Conservation (phyloP, 2,113 vertebrate species). For the Lipotes vexillifer region DNA sequence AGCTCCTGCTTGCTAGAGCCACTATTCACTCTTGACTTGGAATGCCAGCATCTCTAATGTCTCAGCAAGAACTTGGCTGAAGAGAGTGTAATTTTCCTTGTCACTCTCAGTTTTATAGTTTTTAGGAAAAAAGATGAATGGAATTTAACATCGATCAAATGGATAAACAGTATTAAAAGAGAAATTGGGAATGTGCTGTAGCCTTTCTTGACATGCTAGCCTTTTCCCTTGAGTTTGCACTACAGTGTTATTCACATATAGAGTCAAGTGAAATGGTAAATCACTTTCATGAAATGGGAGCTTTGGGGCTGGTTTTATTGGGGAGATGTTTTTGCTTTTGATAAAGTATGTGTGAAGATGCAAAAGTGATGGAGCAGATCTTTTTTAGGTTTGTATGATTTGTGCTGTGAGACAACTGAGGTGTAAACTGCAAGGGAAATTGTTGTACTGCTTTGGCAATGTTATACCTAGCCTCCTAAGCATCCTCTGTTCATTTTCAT, state of each 20-base stretch:
- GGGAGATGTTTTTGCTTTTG: not conserved
- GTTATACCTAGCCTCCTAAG: not conserved
- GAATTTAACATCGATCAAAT: conserved; percentile 27
- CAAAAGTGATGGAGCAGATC: conserved; percentile 8
- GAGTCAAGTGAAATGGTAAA: conserved; percentile 24
- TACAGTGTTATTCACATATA: not conserved
- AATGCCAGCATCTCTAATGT: not conserved
- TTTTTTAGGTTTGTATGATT: conserved; percentile 21
- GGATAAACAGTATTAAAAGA: not conserved
- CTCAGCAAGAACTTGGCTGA: not conserved
- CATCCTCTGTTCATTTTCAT: not conserved
- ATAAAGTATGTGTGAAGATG: not conserved
- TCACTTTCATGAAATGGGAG: conserved; percentile 16
- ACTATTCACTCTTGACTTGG: not conserved
- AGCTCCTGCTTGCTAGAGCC: not conserved
- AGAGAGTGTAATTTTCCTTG: conserved; percentile 37
- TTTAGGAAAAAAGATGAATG: conserved; percentile 49
- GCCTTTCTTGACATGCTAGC: not conserved
- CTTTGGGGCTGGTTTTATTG: conserved; percentile 34
- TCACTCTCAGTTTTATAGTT: conserved; percentile 15
- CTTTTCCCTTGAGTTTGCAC: not conserved
- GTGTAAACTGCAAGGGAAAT: conserved; percentile 18
- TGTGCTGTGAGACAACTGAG: conserved; percentile 31
- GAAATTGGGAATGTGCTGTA: not conserved
- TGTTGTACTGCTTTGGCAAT: not conserved